Evolutionary conservation across 2,113 vertebrate species (phyloP).

Genomic region (Corythornis madagascariensis): DNA sequence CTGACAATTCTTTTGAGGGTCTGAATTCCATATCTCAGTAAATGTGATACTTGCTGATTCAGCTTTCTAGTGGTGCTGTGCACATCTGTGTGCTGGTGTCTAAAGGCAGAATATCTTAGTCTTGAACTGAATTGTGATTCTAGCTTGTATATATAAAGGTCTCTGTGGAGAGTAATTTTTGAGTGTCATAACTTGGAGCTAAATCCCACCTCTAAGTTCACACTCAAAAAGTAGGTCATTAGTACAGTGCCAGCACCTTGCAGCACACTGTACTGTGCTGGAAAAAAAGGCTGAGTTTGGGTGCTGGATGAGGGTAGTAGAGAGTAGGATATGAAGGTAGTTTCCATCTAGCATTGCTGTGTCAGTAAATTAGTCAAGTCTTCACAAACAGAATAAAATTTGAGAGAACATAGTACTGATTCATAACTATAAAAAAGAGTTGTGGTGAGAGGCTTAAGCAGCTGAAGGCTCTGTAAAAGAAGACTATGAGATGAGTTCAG

Average conservation of each 20-base stretch:
- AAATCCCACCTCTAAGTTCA: not conserved
- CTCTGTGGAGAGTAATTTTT: not conserved
- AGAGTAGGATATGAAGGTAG: not conserved
- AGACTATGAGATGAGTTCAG: not conserved
- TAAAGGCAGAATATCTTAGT: not conserved
- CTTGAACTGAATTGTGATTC: not conserved
- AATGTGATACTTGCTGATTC: not conserved
- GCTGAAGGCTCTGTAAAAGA: not conserved
- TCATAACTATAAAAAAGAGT: not conserved
- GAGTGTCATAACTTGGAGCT: not conserved
- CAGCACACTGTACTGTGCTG: not conserved
- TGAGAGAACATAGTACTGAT: not conserved
- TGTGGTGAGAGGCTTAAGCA: not conserved
- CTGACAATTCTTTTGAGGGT: not conserved
- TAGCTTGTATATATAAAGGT: not conserved
- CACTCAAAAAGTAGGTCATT: not conserved
- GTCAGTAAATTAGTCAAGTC: not conserved
- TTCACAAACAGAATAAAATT: not conserved
- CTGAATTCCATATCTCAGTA: not conserved
- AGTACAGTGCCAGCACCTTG: not conserved
- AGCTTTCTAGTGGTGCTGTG: not conserved
- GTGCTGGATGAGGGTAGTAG: not conserved
- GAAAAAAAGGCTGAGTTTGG: not conserved
- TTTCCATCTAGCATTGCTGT: not conserved
- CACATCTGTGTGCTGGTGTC: not conserved